Evolutionary conservation across 2,797 vertebrate species (phyloP), one percentile per base, ranked within the genome.

Genomic region (Perodicticus potto): DNA sequence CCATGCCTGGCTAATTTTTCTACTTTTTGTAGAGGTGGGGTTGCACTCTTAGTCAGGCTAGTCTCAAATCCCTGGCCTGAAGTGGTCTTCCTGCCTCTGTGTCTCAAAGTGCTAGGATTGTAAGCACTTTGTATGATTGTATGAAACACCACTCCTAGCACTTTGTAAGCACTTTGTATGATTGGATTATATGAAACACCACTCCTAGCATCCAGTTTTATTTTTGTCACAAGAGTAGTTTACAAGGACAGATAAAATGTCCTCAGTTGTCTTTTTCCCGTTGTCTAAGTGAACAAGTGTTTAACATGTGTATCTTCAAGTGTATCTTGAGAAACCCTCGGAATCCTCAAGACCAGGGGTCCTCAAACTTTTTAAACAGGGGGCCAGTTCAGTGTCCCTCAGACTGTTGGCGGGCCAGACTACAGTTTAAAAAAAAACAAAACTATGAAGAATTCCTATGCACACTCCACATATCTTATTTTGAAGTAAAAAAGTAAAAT

Each of bases 161-260:
- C n/a, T n/a, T n/a, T n/a, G n/a, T n/a, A n/a, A n/a, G n/a, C n/a
- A n/a, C n/a, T n/a, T n/a, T n/a, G n/a, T n/a, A n/a, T n/a, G n/a
- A n/a, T n/a, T n/a, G n/a, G n/a, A n/a, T n/a, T n/a, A n/a, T n/a
- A n/a, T 67, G 32, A 67, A n/a, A 17, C 32, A 32, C 65, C 65
- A n/a, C 65, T n/a, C 17, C 65, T n/a, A 67, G 32, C 3, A 25
- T 25, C n/a, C 23, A 37, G 20, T 29, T 74, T 74, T 67, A 43
- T 57, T 93, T 86, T 86, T 87, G 87, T 55, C 29, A 63, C 20
- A 87, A 61, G 40, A 81, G 27, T 73, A 63, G 32, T 93, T 93
- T 77, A 55, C 17, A 91, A 43, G 1, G 91, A 16, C 13, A 91
- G 14, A 77, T 81, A 84, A 77, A 80, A 59, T 81, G 12, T 49